phyloP scores from a whole-genome alignment of 2,113 vertebrate genomes.

The Scytalopus superciliaris region DNA sequence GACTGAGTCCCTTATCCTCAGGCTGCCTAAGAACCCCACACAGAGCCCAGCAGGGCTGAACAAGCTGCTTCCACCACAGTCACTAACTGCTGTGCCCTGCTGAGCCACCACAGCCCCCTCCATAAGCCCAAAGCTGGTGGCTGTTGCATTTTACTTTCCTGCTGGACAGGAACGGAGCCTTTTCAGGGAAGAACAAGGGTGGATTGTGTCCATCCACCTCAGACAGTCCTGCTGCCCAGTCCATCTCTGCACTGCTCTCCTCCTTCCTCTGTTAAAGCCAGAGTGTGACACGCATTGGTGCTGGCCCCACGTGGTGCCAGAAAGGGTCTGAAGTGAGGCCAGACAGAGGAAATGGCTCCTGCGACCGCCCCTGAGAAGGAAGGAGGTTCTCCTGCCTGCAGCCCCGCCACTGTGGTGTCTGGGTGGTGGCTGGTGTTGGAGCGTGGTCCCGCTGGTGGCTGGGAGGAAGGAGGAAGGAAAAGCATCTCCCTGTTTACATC shows the following conservation, averaged over 20 bases:
- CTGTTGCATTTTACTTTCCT: neutral
- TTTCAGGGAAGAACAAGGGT: fast-evolving
- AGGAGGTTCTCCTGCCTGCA: neutral
- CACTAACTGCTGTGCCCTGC: neutral
- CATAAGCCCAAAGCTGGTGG: neutral
- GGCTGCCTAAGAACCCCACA: neutral
- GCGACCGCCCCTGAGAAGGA: neutral
- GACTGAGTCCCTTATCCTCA: neutral
- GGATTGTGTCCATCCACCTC: neutral
- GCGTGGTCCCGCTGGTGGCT: fast-evolving
- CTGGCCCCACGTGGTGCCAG: neutral
- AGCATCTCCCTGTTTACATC: neutral
- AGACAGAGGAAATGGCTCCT: neutral
- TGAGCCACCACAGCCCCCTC: neutral
- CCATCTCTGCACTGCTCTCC: fast-evolving
- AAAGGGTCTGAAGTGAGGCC: neutral
- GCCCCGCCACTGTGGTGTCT: neutral
- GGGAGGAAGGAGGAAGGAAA: neutral
- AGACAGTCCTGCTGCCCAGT: neutral
- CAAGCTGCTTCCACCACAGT: neutral
- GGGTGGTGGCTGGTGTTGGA: fast-evolving
- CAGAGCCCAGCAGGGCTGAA: neutral
- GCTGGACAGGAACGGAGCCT: neutral
- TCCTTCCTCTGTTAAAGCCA: neutral
- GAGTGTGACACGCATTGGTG: fast-evolving